phyloP scores from a whole-genome alignment of 92 coral and sea anemone species.

The Micromussa lordhowensis region DNA sequence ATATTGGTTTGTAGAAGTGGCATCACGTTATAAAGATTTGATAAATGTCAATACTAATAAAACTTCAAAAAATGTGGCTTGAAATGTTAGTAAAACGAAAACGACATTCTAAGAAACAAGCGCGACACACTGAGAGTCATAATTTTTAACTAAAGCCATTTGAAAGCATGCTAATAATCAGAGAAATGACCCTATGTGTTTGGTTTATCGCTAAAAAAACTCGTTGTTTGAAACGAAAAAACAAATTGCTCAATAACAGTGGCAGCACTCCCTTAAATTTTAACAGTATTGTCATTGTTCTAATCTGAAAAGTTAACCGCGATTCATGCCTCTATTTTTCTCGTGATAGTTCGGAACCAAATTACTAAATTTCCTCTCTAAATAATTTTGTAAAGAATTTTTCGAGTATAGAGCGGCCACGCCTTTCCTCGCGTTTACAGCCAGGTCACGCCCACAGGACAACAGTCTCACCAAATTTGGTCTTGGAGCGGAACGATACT shows the following conservation, averaged over 20 bases:
- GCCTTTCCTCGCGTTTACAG: slow-evolving; percentile 32
- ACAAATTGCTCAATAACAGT: background rate
- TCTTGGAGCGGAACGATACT: background rate
- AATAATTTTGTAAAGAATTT: background rate
- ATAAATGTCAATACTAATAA: background rate
- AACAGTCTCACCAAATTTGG: slow-evolving; percentile 12
- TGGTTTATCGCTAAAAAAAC: background rate
- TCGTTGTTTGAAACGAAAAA: background rate
- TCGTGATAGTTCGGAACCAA: background rate
- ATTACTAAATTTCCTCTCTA: slow-evolving; percentile 8
- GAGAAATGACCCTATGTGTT: background rate
- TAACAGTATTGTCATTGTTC: background rate
- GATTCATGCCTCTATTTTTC: background rate
- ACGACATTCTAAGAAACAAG: background rate
- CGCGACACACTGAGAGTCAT: background rate
- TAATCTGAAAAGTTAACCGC: background rate
- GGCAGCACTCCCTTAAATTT: too few relatives aligned
- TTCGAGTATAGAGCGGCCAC: background rate
- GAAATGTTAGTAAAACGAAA: background rate
- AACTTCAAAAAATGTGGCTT: background rate
- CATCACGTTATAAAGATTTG: background rate
- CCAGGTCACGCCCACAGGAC: background rate
- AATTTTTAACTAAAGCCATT: background rate
- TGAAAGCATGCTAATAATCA: background rate
- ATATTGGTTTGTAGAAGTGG: background rate